Conservation (phyloP, 2,888 invertebrate species). For the Caenorhabditis zanzibari region DNA sequence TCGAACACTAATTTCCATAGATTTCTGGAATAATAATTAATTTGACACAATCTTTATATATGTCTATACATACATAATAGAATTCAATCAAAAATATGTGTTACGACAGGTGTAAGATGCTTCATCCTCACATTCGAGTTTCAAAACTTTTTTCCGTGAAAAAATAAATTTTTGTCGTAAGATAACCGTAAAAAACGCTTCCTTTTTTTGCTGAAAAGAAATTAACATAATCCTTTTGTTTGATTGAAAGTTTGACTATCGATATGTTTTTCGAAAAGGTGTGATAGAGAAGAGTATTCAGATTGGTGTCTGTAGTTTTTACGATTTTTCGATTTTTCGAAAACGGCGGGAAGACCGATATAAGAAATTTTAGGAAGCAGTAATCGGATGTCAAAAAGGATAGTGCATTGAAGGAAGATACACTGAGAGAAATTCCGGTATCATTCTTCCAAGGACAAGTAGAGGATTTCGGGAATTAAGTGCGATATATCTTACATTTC, state of each 20-base stretch:
- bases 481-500: constrained; percentile 36
- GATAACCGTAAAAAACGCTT: background rate
- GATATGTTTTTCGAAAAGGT: constrained; percentile 28
- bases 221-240: constrained; percentile 42
- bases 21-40: no score
- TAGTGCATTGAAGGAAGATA: constrained; percentile 44
- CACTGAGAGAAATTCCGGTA: constrained; percentile 34
- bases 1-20: no score
- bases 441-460: constrained; percentile 47
- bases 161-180: background rate
- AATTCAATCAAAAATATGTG: background rate
- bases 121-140: background rate
- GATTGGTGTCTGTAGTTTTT: constrained; percentile 29
- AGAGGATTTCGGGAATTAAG: constrained; percentile 55
- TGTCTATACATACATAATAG: no score
- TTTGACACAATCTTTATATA: no score
- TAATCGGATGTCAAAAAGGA: constrained; percentile 44
- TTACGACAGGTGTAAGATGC: background rate
- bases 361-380: constrained; percentile 30
- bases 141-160: constrained; percentile 5
- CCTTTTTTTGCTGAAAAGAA: background rate
- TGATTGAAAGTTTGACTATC: background rate
- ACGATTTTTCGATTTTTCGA: constrained; percentile 48
- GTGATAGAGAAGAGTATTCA: constrained; percentile 31
- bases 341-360: background rate